Evolutionary conservation across 64 coral and sea anemone genomes (phyloP), one percentile per base, ranked within the genome.

Genomic region (Trachythela sp.): DNA sequence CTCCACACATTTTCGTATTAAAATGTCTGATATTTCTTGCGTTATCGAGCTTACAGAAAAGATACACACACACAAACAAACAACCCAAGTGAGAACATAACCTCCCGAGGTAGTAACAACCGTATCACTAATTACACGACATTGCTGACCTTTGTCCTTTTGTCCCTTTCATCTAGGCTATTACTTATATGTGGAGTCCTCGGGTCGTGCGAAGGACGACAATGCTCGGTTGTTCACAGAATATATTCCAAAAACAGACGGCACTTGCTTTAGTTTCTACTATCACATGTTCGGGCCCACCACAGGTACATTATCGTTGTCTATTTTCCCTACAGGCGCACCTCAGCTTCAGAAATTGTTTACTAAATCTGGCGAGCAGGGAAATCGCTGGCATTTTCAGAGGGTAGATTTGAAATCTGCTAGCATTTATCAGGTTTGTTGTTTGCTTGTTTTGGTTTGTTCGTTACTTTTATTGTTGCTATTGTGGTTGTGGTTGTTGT

Each of bases 111-210:
- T n/a, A n/a, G n/a, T n/a, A n/a, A n/a, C n/a, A n/a, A n/a, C n/a
- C n/a, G n/a, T n/a, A n/a, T n/a, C n/a, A n/a, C n/a, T n/a, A n/a
- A n/a, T n/a, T n/a, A n/a, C n/a, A n/a, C n/a, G n/a, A n/a, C n/a
- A n/a, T n/a, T n/a, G n/a, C n/a, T n/a, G n/a, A n/a, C n/a, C n/a
- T n/a, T n/a, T n/a, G n/a, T n/a, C n/a, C n/a, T n/a, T n/a, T n/a
- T n/a, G 13, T 64, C 22, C 26, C 56, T 80, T 0, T 80, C 8
- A 18, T 80, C 34, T 80, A 80, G 75, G 75, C 33, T 80, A 80
- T 35, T 80, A 80, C 35, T 37, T 80, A 22, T 80, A 80, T 29
- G 75, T 80, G 75, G 75, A 80, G 37, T 80, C 75, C 15, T 80
- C 75, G 13, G 34, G 34, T 15, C 75, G 75, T 22, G 37, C 34